Evolutionary conservation across 2,797 vertebrate genomes (phyloP), one percentile per base, ranked within the genome.

Genomic region (Chromobotia macracanthus): DNA sequence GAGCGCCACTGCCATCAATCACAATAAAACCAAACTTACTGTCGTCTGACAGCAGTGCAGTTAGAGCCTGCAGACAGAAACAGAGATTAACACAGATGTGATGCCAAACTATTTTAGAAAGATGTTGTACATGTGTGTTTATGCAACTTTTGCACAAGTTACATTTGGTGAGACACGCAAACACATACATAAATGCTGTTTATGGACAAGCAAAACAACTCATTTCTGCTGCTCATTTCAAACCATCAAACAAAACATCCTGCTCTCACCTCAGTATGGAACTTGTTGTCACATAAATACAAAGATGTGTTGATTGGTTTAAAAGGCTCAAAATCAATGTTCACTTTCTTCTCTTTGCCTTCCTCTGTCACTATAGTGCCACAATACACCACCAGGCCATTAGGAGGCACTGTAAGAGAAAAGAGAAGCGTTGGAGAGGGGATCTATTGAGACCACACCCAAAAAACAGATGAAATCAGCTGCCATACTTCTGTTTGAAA

Each of bases 311-410:
- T 96, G 91, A 96, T 96, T 87, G 95, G 95, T 93, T 96, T 96
- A 86, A 96, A 96, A 86, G 95, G 95, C 89, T 96, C 95, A 90
- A 96, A 96, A 90, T 96, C 95, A 82, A 96, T 96, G 91, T 96
- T 96, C 71, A 96, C 95, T 93, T 96, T 96, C 92, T 96, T 96
- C 90, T 96, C 95, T 87, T 96, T 96, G 90, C 95, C 95, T 93
- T 96, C 95, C 89, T 96, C 95, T 58, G 95, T 96, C 87, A 96
- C 95, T 90, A 96, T 96, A 89, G 95, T 96, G 90, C 95, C 95
- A 91, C 95, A 96, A 91, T 96, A 96, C 91, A 96, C 95, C 92
- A 96, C 95, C 89, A 96, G 91, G 85, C 95, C 95, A 91, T 96
- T 96, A 84, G 95, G 95, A 89, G 95, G 95, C 93, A 96, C 95